Conservation (phyloP, 2,888 invertebrate species). For the Fragum sueziense region DNA sequence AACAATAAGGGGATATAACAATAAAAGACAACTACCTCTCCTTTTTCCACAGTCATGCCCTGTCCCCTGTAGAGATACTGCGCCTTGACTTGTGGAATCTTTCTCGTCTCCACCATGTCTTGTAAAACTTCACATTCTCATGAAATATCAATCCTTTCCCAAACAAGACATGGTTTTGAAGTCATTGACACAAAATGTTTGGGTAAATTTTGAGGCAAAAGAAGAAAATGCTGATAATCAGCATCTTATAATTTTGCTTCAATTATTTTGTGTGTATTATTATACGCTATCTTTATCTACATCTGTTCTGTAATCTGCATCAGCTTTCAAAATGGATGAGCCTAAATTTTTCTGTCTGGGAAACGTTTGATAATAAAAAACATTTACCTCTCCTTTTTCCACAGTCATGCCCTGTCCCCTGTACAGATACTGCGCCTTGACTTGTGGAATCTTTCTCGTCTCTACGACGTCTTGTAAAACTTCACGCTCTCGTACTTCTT, state of each 20-base stretch:
- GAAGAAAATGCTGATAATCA: no score
- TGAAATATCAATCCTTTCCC: no score
- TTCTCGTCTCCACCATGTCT: slow-evolving; percentile 93
- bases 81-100: slow-evolving; percentile 90
- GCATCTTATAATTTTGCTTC: no score
- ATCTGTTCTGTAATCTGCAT: no score
- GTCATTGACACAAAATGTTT: no score
- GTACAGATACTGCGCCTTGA: slow-evolving; percentile 91
- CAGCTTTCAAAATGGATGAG: no score
- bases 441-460: slow-evolving; percentile 93
- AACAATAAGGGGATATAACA: background rate
- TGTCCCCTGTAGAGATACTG: slow-evolving; percentile 85
- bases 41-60: background rate
- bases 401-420: slow-evolving; percentile 95
- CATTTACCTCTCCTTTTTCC: slow-evolving; percentile 91
- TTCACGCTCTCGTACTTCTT: slow-evolving; percentile 90
- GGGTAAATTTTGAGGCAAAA: no score
- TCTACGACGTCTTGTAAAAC: slow-evolving; percentile 94
- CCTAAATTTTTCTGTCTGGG: no score
- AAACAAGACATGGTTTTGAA: no score
- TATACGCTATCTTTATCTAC: no score
- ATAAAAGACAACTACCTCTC: background rate
- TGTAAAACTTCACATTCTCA: slow-evolving; percentile 91
- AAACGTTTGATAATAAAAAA: no score
- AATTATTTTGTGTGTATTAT: no score